Evolutionary conservation across 2,113 vertebrate species (phyloP), one percentile per base, ranked within the genome.

Genomic region (Chaetodon auriga): DNA sequence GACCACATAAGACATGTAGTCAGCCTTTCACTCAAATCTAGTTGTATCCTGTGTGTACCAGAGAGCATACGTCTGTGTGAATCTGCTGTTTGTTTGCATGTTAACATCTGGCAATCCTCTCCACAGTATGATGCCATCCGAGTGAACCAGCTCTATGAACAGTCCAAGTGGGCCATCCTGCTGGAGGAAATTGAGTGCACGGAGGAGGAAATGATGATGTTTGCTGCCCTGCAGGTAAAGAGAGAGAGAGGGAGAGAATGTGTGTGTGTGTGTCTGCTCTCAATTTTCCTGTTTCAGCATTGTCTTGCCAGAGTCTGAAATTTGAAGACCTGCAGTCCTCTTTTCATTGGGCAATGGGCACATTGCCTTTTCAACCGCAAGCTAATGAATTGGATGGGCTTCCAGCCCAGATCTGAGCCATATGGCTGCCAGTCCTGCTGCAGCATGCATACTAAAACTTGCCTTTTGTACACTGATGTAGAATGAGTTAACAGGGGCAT

Each of bases 141-240:
- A 92, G 98, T 99, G 92, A 99, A 99, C 94, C 98, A 99, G 93
- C 97, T 99, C 57, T 99, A 98, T 10, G 98, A 99, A 80, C 98
- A 99, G 92, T 95, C 97, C 82, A 99, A 99, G 69, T 99, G 98
- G 98, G 97, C 97, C 6, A 99, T 99, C 84, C 96, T 99, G 82
- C 95, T 99, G 91, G 98, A 99, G 95, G 98, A 99, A 93, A 99
- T 99, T 7, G 98, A 99, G 86, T 99, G 98, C 94, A 99, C 98
- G 0, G 98, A 99, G 91, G 98, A 99, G 83, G 98, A 99, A 92
- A 99, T 99, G 98, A 99, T 99, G 98, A 99, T 99, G 98, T 99
- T 99, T 78, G 98, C 98, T 8, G 98, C 98, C 0, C 92, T 99
- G 91, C 98, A 99, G 97, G 98, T 99, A 94, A 83, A 16, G 23